Percentiles rank a stretch among this genome's conserved stretches.
phyloP scores from a whole-genome alignment of 2,113 vertebrate species.

The Semicossyphus pulcher region DNA sequence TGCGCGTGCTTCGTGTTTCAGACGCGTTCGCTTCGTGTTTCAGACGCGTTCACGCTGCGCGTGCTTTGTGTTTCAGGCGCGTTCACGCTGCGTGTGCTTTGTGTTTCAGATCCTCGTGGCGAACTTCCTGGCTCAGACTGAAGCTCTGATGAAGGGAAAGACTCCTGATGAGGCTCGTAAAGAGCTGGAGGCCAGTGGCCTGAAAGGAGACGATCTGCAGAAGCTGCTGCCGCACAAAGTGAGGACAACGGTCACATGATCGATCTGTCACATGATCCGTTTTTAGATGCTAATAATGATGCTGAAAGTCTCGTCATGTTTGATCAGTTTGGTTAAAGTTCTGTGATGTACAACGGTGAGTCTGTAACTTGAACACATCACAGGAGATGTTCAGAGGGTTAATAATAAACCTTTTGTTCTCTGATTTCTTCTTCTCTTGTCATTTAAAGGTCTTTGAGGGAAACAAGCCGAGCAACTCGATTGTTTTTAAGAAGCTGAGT shows the following conservation, averaged over 20 bases:
- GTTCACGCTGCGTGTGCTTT: too few relatives aligned
- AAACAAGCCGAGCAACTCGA: slow-evolving; percentile 96
- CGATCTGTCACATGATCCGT: too few relatives aligned
- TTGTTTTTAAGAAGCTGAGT: slow-evolving; percentile 93
- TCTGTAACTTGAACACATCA: too few relatives aligned
- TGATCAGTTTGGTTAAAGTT: too few relatives aligned
- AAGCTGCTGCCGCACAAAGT: slow-evolving; percentile 97
- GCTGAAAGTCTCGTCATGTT: too few relatives aligned
- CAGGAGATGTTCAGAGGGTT: too few relatives aligned
- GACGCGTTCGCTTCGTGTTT: not conserved
- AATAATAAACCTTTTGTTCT: not conserved
- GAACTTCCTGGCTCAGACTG: slow-evolving; percentile 97
- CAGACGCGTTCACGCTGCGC: too few relatives aligned
- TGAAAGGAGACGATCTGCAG: slow-evolving; percentile 85
- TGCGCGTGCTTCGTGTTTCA: too few relatives aligned
- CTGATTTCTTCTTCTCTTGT: not conserved
- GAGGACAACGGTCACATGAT: not conserved
- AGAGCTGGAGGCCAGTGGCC: slow-evolving; percentile 88
- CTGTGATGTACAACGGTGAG: too few relatives aligned
- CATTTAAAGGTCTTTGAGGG: slow-evolving; percentile 93
- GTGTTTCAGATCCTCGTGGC: slow-evolving; percentile 90
- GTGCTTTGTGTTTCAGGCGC: too few relatives aligned
- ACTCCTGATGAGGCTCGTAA: slow-evolving; percentile 87
- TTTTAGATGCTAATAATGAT: too few relatives aligned
- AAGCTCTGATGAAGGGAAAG: slow-evolving; percentile 98